Base-by-base conservation (phyloP, 2,113 vertebrate species). In the Grammomys surdaster region DNA sequence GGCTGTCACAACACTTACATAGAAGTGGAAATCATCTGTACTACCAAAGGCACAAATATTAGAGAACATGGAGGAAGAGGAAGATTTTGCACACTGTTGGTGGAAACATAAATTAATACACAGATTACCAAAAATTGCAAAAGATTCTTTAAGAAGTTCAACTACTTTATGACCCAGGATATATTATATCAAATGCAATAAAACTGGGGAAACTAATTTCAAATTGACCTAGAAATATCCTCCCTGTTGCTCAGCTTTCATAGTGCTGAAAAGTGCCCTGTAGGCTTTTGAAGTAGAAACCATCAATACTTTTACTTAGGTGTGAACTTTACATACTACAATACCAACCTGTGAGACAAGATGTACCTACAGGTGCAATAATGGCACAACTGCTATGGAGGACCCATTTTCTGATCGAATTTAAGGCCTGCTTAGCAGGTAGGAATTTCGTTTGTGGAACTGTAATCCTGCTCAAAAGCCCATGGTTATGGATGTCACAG, bases 351-450 rank as follows among this genome's bases (percentile, higher is more conserved):
- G 54, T 58, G 11, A n/a, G 36, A 36, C 11, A 40, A 82, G 54
- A n/a, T 40, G 20, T n/a, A 1, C 0, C 5, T 58, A 24, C 11
- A 10, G 9, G 36, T n/a, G 36, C 20, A n/a, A 36, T 58, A 7
- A 40, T 82, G 51, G 78, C 51, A 58, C 10, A 81, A n/a, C 33
- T 81, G 33, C 33, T 58, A 14, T n/a, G 20, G 78, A 58, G 36
- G 1, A 40, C n/a, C 6, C 26, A 82, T 40, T 82, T 26, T 82
- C 54, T 82, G 36, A 40, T 33, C n/a, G 3, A 13, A 58, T 82
- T 82, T n/a, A 6, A 60, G 54, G 11, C 56, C 54, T 60, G 20
- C 12, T 60, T 40, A 60, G 36, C 22, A 40, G 54, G 54, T 26
- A 13, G 36, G 9, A 60, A 60, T 82, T 82, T 26, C 4, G 12